A percentile compares a stretch with the other conserved stretches of the same genome.
phyloP scores from a whole-genome alignment of 2,797 vertebrate species.

The Coluber constrictor region DNA sequence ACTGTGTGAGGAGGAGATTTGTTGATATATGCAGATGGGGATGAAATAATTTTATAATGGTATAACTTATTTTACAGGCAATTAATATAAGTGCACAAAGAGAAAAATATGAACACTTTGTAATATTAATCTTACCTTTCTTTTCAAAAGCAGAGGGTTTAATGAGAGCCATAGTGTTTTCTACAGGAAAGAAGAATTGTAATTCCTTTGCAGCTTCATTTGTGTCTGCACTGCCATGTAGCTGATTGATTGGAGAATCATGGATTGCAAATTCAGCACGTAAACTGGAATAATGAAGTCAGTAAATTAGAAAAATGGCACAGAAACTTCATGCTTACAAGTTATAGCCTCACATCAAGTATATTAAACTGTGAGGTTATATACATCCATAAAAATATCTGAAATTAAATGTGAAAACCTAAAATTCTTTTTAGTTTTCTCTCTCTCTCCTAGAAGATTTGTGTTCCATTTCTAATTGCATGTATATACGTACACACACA shows the following conservation, averaged over 20 bases:
- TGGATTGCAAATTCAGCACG: slow-evolving; percentile 71
- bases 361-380: background rate
- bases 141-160: slow-evolving; percentile 80
- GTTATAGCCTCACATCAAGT: background rate
- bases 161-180: slow-evolving; percentile 84
- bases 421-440: too few species aligned
- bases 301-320: slow-evolving; percentile 7
- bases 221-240: slow-evolving; percentile 81
- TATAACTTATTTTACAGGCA: background rate
- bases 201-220: slow-evolving; percentile 79
- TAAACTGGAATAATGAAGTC: slow-evolving; percentile 70
- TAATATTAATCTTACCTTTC: slow-evolving; percentile 71
- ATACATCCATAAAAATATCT: background rate
- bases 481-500: background rate
- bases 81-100: background rate
- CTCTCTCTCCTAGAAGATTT: background rate
- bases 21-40: background rate
- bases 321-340: background rate
- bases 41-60: background rate
- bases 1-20: background rate
- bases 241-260: slow-evolving; percentile 74
- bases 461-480: background rate
- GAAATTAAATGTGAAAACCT: too few species aligned
- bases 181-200: slow-evolving; percentile 83
- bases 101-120: background rate